phyloP scores from a whole-genome alignment of 2,113 vertebrate genomes.

The Sebastes schlegelii region DNA sequence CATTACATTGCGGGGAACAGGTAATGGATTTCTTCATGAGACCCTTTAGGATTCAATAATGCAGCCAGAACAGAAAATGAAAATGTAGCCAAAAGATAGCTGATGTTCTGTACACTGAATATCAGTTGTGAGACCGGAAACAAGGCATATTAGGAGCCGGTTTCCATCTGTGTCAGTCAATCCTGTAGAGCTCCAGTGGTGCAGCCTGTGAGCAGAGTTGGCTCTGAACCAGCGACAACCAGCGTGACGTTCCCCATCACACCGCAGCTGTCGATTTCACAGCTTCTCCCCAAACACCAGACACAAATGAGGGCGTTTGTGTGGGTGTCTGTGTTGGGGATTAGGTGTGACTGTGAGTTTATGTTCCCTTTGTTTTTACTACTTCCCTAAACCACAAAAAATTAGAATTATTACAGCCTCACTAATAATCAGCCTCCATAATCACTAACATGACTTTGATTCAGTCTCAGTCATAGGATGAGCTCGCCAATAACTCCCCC shows the following conservation, averaged over 20 bases:
- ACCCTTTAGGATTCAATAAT: constrained; percentile 20
- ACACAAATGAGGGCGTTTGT: constrained; percentile 50
- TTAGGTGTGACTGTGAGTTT: constrained; percentile 30
- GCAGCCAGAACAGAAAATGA: constrained; percentile 34
- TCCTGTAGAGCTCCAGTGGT: constrained; percentile 44
- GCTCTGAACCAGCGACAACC: constrained; percentile 51
- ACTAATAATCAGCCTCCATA: constrained; percentile 29
- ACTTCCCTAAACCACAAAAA: constrained; percentile 9
- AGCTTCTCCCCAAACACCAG: constrained; percentile 69
- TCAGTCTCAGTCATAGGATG: constrained; percentile 62
- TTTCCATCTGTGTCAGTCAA: constrained; percentile 67
- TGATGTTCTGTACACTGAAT: constrained; percentile 12
- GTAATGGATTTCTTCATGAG: constrained; percentile 32
- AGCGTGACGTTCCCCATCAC: constrained; percentile 65
- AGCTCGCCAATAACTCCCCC: constrained; percentile 66
- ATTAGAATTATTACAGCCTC: constrained; percentile 5
- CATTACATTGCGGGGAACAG: constrained; percentile 32
- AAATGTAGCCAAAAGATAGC: constrained; percentile 38
- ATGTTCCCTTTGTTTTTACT: constrained; percentile 30
- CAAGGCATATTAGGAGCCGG: constrained; percentile 35
- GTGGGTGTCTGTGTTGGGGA: constrained; percentile 47
- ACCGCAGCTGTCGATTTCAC: constrained; percentile 79
- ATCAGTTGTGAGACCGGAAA: constrained; percentile 49
- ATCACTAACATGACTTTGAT: constrained; percentile 65
- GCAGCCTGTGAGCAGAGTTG: constrained; percentile 47